Evolutionary conservation across 2,888 invertebrate species (phyloP), one percentile per base, ranked within the genome.

Genomic region (Lochmaea capreae): DNA sequence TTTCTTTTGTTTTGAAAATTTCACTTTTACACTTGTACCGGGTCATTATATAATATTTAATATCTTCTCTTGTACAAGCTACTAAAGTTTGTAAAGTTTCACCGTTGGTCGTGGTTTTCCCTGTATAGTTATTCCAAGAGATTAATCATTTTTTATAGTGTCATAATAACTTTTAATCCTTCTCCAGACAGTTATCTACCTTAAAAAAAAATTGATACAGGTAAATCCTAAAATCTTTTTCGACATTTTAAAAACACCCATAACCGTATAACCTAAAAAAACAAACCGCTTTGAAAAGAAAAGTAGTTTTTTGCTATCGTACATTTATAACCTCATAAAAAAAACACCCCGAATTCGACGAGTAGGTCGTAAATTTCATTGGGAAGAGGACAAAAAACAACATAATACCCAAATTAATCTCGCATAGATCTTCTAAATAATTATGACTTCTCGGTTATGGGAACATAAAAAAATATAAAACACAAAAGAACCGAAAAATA

Each of bases 351-450:
- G 73, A 73, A 33, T 8, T 68, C 67, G 69, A 16, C 33, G 59
- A 62, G 71, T 73, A 72, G 73, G 76, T 73, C 72, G 66, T 73
- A 76, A 76, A 66, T 68, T 70, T 68, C 71, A 43, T 58, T 49
- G 62, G 68, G 49, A 65, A 57, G 57, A 33, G 66, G 49, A 54
- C 58, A 58, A 72, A 72, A 74, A 75, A 77, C 71, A 46, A 72
- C 52, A 74, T 72, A 72, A 75, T 72, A 65, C 65, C 67, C 57
- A 75, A 77, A 77, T 77, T 77, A 77, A 74, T 75, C 77, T 65
- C 77, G 59, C 71, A 73, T 75, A 63, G n/a, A 75, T 75, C 74
- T 73, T 63, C 59, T 39, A 69, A 77, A 74, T 77, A 74, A 77
- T 77, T 74, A 75, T 72, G 75, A 77, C 75, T 75, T 72, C 67